Conservation (phyloP, 2,797 vertebrate genomes). For the Acipenser ruthenus region DNA sequence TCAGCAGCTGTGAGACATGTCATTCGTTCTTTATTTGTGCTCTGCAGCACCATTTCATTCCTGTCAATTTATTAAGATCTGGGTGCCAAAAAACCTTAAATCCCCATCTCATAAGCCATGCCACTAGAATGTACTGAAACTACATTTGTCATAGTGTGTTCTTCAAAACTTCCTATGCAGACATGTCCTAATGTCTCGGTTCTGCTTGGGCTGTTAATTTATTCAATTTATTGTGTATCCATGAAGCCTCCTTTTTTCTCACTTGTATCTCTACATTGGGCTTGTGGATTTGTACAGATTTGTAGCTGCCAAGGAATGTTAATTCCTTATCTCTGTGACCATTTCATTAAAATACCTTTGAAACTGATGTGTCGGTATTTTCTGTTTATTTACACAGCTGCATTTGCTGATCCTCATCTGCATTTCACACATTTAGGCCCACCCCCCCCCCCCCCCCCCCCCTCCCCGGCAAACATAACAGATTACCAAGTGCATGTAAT, state of each 20-base stretch:
- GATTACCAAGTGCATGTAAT: not conserved
- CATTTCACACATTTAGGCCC: not conserved
- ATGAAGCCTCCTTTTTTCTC: not conserved
- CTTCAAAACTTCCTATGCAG: too few species aligned
- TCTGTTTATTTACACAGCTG: not conserved
- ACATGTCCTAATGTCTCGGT: too few species aligned
- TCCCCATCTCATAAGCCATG: not conserved
- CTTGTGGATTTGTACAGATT: not conserved
- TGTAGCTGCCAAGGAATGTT: not conserved
- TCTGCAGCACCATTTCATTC: not conserved
- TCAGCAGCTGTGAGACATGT: too few species aligned
- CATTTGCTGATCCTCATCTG: not conserved
- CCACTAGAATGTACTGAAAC: not conserved
- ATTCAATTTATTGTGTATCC: not conserved
- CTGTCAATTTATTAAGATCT: not conserved
- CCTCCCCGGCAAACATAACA: not conserved
- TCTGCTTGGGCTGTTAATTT: not conserved
- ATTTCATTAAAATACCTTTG: not conserved
- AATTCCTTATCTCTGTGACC: slow-evolving; percentile 3
- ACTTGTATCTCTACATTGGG: not conserved
- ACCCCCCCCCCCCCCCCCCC: not conserved
- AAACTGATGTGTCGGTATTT: not conserved
- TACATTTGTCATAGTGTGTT: not conserved
- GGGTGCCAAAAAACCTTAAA: not conserved
- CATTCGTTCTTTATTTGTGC: too few species aligned